These are phyloP conservation scores for Mythimna vitellina DNA, from an alignment of 2,888 invertebrate species.

Conservation along the genomic window DNA sequence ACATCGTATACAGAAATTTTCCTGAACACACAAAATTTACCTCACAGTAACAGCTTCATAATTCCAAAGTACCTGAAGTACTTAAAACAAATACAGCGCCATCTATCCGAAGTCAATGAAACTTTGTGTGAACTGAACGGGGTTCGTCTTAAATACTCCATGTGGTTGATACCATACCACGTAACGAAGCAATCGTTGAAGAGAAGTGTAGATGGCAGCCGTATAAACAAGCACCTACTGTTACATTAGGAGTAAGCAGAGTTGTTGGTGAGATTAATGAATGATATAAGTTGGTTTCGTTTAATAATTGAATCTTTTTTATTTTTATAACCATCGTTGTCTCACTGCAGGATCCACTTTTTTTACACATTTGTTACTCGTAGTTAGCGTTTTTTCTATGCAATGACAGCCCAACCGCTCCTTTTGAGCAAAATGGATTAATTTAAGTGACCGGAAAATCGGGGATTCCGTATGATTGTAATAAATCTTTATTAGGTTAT, in stretches of 20 bases:
- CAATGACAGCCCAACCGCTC: not conserved
- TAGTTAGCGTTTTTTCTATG: not conserved
- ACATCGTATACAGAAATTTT: conserved; percentile 28
- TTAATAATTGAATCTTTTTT: no score
- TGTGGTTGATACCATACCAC: not conserved
- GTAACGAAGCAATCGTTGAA: conserved; percentile 10
- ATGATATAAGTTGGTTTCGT: not conserved
- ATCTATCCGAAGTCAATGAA: conserved; percentile 47
- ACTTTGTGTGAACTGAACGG: conserved; percentile 28
- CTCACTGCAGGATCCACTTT: no score
- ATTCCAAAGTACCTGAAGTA: conserved; percentile 14
- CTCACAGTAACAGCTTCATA: conserved; percentile 42
- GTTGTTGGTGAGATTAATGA: not conserved
- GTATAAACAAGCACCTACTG: not conserved
- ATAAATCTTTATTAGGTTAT: no score
- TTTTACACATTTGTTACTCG: no score
- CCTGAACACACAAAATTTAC: conserved; percentile 44
- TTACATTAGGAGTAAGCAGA: not conserved
- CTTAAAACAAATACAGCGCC: conserved; percentile 49
- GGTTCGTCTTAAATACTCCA: not conserved
- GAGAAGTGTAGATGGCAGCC: conserved; percentile 53
- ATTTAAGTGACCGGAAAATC: no score
- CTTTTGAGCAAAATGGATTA: not conserved
- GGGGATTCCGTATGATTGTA: no score
- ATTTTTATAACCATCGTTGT: no score